Conservation (phyloP, 2,888 invertebrate species). For the Cybosia mesomella region DNA sequence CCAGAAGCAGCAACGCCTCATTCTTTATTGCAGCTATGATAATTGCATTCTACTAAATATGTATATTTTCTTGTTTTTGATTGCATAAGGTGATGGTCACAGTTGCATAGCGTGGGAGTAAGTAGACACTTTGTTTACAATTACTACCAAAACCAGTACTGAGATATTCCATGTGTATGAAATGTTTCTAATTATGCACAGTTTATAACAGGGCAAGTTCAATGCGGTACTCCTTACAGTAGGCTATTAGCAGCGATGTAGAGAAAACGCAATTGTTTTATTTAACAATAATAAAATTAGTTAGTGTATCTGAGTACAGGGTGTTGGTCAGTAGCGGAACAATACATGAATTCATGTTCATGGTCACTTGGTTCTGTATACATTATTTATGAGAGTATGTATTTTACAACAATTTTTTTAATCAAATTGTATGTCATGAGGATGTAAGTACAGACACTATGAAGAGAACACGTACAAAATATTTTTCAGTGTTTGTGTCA, state of each 20-base stretch:
- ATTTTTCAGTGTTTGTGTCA: no score
- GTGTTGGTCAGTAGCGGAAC: constrained; percentile 53
- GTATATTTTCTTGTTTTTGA: constrained; percentile 47
- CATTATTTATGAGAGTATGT: constrained; percentile 29
- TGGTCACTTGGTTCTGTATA: constrained; percentile 48
- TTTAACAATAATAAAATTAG: constrained; percentile 13
- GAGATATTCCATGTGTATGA: neutral
- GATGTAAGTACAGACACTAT: neutral
- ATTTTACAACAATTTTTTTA: neutral
- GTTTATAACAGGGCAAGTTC: constrained; percentile 17
- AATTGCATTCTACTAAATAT: constrained; percentile 3
- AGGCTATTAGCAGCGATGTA: constrained; percentile 28
- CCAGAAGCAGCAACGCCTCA: neutral
- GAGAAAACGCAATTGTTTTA: constrained; percentile 15
- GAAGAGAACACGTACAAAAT: no score
- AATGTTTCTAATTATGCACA: rapidly evolving
- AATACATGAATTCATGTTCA: constrained; percentile 46
- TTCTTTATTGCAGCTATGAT: neutral
- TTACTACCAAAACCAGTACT: constrained; percentile 38
- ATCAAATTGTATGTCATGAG: neutral
- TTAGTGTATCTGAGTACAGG: constrained; percentile 27
- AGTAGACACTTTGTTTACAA: constrained; percentile 55
- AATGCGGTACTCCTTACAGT: neutral
- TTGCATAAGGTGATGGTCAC: constrained; percentile 64
- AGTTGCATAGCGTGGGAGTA: constrained; percentile 67